Percentiles rank a stretch among this genome's conserved stretches.
Evolutionary conservation across 1,140 invertebrate species (phyloP).

Genomic region (Eriocheir sinensis): DNA sequence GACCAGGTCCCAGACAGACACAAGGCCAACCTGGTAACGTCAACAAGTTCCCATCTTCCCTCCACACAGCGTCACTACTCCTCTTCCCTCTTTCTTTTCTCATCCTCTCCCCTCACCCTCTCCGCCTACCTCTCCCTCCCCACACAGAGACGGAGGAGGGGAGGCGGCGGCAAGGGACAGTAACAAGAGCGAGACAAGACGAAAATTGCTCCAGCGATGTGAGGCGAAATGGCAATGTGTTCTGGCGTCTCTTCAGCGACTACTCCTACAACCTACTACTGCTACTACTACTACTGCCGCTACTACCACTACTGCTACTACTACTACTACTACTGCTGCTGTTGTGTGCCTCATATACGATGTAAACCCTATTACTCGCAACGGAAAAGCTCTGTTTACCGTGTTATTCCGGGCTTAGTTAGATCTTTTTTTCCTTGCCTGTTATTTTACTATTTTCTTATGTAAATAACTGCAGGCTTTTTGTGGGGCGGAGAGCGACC

Average conservation of each 20-base stretch:
- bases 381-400: no score
- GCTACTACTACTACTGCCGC: no score
- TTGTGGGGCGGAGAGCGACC: no score
- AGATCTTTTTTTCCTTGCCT: no score
- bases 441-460: no score
- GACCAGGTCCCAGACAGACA: neutral
- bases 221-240: neutral
- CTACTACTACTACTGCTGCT: constrained; percentile 15
- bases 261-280: neutral
- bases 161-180: neutral
- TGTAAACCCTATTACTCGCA: no score
- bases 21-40: neutral
- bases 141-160: neutral
- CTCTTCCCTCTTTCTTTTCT: no score
- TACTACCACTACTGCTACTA: constrained; percentile 23
- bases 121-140: neutral
- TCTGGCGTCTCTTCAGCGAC: neutral
- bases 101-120: neutral
- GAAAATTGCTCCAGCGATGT: neutral
- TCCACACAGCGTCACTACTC: no score
- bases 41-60: neutral
- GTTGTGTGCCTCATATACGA: no score
- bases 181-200: neutral
- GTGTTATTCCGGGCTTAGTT: no score
- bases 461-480: no score